These are phyloP conservation scores for Atopsyche davidsoni DNA, from an alignment of 1,140 invertebrate species.

Conservation along the genomic window DNA sequence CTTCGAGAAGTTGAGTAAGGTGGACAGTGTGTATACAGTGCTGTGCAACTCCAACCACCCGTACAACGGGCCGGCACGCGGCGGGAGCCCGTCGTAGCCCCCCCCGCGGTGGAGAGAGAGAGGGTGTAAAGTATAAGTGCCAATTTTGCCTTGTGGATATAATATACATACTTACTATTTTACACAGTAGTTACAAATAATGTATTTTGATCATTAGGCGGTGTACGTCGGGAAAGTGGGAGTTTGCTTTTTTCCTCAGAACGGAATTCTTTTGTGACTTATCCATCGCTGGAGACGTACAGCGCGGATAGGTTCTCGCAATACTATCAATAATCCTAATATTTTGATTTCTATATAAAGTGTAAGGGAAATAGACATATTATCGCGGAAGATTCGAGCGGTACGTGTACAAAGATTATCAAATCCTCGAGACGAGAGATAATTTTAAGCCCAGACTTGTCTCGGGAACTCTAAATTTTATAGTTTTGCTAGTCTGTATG, in stretches of 20 bases:
- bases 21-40: slow-evolving; percentile 90
- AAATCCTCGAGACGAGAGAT: too few species aligned
- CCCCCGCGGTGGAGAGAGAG: slow-evolving; percentile 31
- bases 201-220: slow-evolving; percentile 28
- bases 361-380: too few species aligned
- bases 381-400: too few species aligned
- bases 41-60: slow-evolving; percentile 84
- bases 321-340: too few species aligned
- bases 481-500: too few species aligned
- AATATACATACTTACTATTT: slow-evolving; percentile 30
- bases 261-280: too few species aligned
- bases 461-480: too few species aligned
- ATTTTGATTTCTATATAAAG: too few species aligned
- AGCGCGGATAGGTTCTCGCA: too few species aligned
- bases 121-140: slow-evolving; percentile 45
- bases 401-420: too few species aligned
- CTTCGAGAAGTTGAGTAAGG: slow-evolving; percentile 90
- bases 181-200: slow-evolving; percentile 27
- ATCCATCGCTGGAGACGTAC: too few species aligned
- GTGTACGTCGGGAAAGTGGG: background rate
- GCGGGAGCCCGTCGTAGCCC: slow-evolving; percentile 39
- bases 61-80: slow-evolving; percentile 51
- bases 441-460: too few species aligned
- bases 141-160: slow-evolving; percentile 52
- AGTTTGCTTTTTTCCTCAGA: background rate